phyloP scores from a whole-genome alignment of 2,888 invertebrate genomes.

The Neoscelio sp. region DNA sequence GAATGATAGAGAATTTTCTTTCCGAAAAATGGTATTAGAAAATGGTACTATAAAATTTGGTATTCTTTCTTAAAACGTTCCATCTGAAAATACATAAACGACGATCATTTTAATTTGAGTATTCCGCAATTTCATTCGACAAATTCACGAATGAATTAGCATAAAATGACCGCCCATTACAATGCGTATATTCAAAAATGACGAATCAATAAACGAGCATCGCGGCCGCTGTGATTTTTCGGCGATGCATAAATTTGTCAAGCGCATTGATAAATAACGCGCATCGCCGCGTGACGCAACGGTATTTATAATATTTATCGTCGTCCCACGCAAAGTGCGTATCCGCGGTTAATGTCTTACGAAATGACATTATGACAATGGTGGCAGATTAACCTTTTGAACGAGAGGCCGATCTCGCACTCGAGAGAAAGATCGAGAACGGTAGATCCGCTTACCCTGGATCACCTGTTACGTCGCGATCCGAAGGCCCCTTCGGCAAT shows the following conservation, averaged over 20 bases:
- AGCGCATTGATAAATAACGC: too few species aligned
- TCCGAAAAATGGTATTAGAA: too few species aligned
- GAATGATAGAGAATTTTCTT: too few species aligned
- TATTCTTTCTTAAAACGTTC: too few species aligned
- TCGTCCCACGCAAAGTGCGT: slow-evolving; percentile 37
- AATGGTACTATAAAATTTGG: too few species aligned
- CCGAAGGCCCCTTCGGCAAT: slow-evolving; percentile 59
- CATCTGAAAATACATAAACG: too few species aligned
- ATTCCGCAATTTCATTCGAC: too few species aligned
- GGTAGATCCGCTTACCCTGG: slow-evolving; percentile 71
- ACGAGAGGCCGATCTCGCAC: slow-evolving; percentile 52
- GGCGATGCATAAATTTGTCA: slow-evolving; percentile 42
- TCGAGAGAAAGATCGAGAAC: slow-evolving; percentile 71
- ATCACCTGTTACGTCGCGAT: slow-evolving; percentile 73
- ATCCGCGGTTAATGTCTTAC: slow-evolving; percentile 28
- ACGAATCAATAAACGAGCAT: not conserved
- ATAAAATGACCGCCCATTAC: slow-evolving; percentile 35
- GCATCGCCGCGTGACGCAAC: not conserved
- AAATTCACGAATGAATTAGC: slow-evolving; percentile 37
- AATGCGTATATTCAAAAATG: slow-evolving; percentile 37
- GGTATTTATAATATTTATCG: slow-evolving; percentile 44
- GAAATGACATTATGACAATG: slow-evolving; percentile 61
- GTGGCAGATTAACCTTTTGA: slow-evolving; percentile 60
- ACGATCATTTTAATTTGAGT: too few species aligned
- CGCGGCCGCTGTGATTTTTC: slow-evolving; percentile 34